Evolutionary conservation across 1,140 invertebrate species (phyloP), one percentile per base, ranked within the genome.

Genomic region (Sminthurinus signatus): DNA sequence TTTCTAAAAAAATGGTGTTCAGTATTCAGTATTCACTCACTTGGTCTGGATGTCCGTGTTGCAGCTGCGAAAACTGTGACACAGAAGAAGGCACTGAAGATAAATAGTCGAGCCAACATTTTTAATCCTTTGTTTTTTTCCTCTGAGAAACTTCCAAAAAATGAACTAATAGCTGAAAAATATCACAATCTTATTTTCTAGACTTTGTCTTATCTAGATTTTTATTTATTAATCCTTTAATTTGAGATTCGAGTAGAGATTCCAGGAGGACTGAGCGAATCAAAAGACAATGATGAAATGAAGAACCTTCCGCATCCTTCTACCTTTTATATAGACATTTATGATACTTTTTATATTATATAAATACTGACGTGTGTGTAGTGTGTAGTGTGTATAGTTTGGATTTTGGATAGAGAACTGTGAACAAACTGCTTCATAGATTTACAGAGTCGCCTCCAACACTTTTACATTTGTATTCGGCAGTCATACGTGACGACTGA

Each of bases 11-110:
- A 39, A 39, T 39, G 36, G 17, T 8, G 36, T 19, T 48, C 46
- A 10, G 21, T 8, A 48, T 19, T 48, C 46, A 48, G 10, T 48
- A 48, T 8, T 14, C 3, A 54, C 59, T 60, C 31, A 69, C 67
- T 69, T 62, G 67, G 67, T 31, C 67, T 23, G 17, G 63, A 28
- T 8, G 54, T 5, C 5, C 36, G 52, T 4, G 54, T 36, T n/a
- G 54, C n/a, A 17, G 54, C 54, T 4, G 54, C 31, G 28, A 2
- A 36, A 23, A 28, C 54, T 3, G 27, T 23, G 12, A 27, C 54
- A 3, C 31, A 2, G 36, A 10, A 56, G 36, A 56, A 39, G n/a
- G 54, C 54, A 56, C 31, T 42, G 19, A 56, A 8, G 36, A 56
- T 39, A 10, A 59, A 28, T 27, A 59, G 4, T 28, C 39, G 12